These are phyloP conservation scores for Chloropsis hardwickii DNA, from an alignment of 2,113 vertebrate species.

Conservation along the genomic window DNA sequence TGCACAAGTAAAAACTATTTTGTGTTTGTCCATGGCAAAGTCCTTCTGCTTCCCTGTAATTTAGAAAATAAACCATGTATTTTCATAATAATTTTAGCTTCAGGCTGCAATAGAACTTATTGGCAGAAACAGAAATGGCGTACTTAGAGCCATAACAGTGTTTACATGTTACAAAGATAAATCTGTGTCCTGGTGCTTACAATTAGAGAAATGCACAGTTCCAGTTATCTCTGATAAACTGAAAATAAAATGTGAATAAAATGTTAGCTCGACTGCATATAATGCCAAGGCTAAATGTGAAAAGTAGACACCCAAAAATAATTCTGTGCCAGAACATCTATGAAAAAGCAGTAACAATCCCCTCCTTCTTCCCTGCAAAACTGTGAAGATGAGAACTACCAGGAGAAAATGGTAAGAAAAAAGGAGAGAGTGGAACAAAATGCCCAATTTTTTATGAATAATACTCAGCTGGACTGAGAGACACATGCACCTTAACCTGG, in stretches of 20 bases:
- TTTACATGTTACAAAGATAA: neutral
- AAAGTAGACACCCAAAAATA: neutral
- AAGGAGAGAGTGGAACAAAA: rapidly evolving
- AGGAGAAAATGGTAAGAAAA: neutral
- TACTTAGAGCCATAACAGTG: neutral
- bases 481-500: neutral
- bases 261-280: neutral
- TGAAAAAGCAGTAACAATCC: neutral
- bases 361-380: neutral
- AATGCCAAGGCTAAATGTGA: neutral
- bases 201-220: neutral
- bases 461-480: neutral
- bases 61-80: neutral
- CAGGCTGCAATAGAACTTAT: neutral
- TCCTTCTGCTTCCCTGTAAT: neutral
- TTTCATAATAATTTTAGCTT: neutral
- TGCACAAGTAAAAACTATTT: neutral
- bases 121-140: neutral
- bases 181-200: neutral
- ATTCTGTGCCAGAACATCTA: neutral
- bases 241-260: neutral
- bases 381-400: neutral
- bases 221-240: neutral
- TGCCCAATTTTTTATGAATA: neutral
- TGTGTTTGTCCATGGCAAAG: neutral